Evolutionary conservation across 2,113 vertebrate genomes (phyloP).

Genomic region (Dipodomys spectabilis): DNA sequence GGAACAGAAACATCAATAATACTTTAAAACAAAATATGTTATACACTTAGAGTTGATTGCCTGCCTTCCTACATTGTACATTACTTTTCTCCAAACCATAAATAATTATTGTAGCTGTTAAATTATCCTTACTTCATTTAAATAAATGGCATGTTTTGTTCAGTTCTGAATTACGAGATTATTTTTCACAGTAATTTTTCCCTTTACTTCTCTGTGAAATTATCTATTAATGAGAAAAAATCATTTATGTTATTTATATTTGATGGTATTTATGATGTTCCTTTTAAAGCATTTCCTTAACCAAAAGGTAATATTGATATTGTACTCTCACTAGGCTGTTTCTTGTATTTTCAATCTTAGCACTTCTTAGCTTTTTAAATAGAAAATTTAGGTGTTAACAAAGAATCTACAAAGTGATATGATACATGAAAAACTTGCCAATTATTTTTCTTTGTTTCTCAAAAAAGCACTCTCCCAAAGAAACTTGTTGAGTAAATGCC

Average conservation of each 20-base stretch:
- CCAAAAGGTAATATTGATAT: conserved; percentile 55
- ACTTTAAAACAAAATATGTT: conserved; percentile 42
- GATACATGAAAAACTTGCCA: conserved; percentile 64
- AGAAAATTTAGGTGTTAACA: conserved; percentile 71
- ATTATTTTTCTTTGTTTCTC: conserved; percentile 81
- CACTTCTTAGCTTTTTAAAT: conserved; percentile 51
- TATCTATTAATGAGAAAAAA: conserved; percentile 75
- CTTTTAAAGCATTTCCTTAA: conserved; percentile 65
- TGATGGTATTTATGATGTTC: conserved; percentile 50
- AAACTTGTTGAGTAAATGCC: conserved; percentile 86
- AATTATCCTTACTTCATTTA: conserved; percentile 64
- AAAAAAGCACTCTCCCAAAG: conserved; percentile 74
- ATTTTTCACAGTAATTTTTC: conserved; percentile 62
- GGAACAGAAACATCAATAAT: neutral
- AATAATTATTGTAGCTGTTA: conserved; percentile 68
- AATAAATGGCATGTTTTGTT: conserved; percentile 66
- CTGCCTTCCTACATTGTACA: conserved; percentile 23
- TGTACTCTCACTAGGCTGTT: conserved; percentile 47
- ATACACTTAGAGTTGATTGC: conserved; percentile 36
- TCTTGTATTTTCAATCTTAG: conserved; percentile 63
- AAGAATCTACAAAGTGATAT: conserved; percentile 49
- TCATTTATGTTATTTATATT: conserved; percentile 60
- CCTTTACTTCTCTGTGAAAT: conserved; percentile 58
- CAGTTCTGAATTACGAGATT: conserved; percentile 54
- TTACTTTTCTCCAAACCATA: conserved; percentile 40